Evolutionary conservation across 2,888 invertebrate genomes (phyloP).

Genomic region (Lycaena phlaeas): DNA sequence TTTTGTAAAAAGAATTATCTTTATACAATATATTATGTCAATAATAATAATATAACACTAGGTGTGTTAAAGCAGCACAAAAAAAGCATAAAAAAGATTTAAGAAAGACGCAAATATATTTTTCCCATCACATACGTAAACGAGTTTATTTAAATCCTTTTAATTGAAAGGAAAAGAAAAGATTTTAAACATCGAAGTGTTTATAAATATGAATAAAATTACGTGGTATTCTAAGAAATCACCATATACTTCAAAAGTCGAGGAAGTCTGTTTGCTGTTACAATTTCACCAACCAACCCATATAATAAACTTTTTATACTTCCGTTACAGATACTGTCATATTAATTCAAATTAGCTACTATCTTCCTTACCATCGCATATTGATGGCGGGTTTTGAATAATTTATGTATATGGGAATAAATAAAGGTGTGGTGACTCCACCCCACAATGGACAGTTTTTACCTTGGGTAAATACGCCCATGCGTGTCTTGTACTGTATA

Average conservation of each 20-base stretch:
- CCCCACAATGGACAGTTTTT: constrained; percentile 28
- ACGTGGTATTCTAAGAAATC: neutral
- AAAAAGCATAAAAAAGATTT: no score
- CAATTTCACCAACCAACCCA: neutral
- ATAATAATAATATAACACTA: no score
- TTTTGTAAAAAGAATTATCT: no score
- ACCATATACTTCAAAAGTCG: neutral
- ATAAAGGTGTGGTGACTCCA: constrained; percentile 61
- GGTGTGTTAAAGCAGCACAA: no score
- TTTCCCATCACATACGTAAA: no score
- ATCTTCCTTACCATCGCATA: constrained; percentile 37
- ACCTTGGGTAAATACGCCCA: constrained; percentile 21
- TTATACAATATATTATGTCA: no score
- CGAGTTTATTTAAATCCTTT: no score
- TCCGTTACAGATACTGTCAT: constrained; percentile 31
- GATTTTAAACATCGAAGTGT: no score
- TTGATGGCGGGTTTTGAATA: constrained; percentile 45
- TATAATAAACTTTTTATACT: constrained; percentile 28
- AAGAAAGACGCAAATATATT: no score
- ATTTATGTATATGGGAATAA: constrained; percentile 45
- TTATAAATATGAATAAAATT: no score
- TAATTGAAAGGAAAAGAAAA: no score
- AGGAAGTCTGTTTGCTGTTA: neutral
- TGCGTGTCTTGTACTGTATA: constrained; percentile 6
- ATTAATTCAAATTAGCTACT: constrained; percentile 52